Evolutionary conservation across 2,888 invertebrate species (phyloP), one percentile per base, ranked within the genome.

Genomic region (Metopia argyrocephala): DNA sequence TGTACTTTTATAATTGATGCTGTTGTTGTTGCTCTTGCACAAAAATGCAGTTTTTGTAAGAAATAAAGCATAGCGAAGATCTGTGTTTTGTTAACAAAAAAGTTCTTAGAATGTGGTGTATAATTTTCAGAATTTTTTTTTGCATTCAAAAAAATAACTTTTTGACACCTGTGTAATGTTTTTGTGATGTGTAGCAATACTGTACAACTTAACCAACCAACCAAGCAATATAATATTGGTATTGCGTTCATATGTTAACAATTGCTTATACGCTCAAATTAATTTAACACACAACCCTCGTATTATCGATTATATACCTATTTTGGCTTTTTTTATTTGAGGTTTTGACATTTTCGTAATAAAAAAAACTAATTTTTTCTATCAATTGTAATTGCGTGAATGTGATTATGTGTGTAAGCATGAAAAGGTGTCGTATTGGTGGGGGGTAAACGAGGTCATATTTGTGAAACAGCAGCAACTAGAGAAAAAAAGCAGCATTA

Each of bases 271-370:
- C 38, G 38, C 38, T 38, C 38, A 48, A 48, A 12, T 57, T 59
- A 31, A 66, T 52, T 66, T 38, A 66, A 52, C n/a, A 18, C 31
- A 45, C 28, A 50, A 18, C n/a, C 62, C 62, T 71, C 62, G 71
- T 52, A 45, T 48, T 18, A 21, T 50, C 50, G 48, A 28, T 7
- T 25, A 38, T 38, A 12, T 38, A 38, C 15, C n/a, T n/a, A n/a
- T 38, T 38, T 38, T 38, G 1, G 31, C 4, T 52, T 62, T 21
- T 61, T 46, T 64, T n/a, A n/a, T 64, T 48, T 15, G 20, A 9
- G 9, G 23, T 56, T 62, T 73, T 73, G 28, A 73, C 45, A 62
- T 71, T 73, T 73, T 73, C 28, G 62, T 64, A 64, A 73, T 56
- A 15, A 27, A 54, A 15, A 45, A 20, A 45, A 2, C 20, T 20